Conservation (phyloP, 1,140 invertebrate genomes). For the Periplaneta americana region DNA sequence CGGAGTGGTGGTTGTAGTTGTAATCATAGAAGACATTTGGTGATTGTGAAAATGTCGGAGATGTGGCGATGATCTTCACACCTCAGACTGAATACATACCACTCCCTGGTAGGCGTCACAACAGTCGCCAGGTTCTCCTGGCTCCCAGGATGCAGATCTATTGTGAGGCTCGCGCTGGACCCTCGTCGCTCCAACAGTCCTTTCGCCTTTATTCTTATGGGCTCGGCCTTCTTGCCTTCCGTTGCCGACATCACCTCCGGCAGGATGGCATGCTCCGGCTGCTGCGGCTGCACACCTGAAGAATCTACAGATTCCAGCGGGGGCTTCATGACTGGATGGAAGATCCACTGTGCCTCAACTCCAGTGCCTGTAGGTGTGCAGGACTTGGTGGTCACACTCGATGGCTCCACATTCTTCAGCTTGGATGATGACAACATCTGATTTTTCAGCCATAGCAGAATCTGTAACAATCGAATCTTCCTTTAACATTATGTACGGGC, state of each 20-base stretch:
- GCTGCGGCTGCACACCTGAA: conserved; percentile 31
- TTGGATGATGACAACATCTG: conserved; percentile 38
- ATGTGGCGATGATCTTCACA: no score
- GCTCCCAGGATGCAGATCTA: conserved; percentile 44
- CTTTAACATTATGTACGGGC: no score
- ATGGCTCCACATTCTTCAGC: background rate
- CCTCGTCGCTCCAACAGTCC: conserved; percentile 67
- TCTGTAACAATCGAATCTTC: conserved; percentile 28
- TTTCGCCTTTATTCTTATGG: conserved; percentile 52
- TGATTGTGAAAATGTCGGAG: no score
- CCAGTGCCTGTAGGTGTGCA: conserved; percentile 24
- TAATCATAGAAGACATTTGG: no score
- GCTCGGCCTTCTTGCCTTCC: conserved; percentile 32
- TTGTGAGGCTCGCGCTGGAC: conserved; percentile 80
- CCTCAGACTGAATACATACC: no score
- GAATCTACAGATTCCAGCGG: conserved; percentile 28
- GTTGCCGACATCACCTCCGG: conserved; percentile 29
- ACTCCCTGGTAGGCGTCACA: conserved; percentile 41
- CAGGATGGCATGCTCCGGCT: conserved; percentile 26
- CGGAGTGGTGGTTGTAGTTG: no score
- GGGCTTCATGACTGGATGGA: conserved; percentile 37
- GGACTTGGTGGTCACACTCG: background rate
- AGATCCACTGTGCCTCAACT: conserved; percentile 34
- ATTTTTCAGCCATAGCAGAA: conserved; percentile 45
- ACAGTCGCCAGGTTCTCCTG: conserved; percentile 24